These are phyloP conservation scores for Eublepharis macularius DNA, from an alignment of 2,113 vertebrate species.

Conservation along the genomic window DNA sequence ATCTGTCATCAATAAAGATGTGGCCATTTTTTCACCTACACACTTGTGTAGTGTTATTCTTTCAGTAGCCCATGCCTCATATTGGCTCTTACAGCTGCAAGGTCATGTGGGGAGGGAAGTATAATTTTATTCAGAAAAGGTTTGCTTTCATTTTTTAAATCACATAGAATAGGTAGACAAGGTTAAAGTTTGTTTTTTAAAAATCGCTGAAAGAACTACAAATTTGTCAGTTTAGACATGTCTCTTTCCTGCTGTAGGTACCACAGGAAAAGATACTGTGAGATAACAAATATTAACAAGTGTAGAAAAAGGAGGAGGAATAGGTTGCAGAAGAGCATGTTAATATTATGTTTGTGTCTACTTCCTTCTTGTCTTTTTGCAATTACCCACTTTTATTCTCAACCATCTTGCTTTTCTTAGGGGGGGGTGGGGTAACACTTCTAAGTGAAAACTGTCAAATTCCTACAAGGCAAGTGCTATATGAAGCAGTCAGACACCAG, in stretches of 20 bases:
- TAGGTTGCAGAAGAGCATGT: background rate
- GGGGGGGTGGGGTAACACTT: too few species aligned
- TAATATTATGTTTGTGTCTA: slow-evolving; percentile 25
- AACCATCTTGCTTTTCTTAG: slow-evolving; percentile 1
- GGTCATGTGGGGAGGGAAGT: background rate
- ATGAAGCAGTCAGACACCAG: slow-evolving; percentile 43
- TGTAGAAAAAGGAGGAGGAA: background rate
- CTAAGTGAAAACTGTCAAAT: slow-evolving; percentile 48
- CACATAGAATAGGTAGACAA: background rate
- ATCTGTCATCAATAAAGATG: too few species aligned
- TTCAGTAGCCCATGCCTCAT: too few species aligned
- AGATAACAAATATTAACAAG: background rate
- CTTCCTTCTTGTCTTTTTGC: slow-evolving; percentile 10
- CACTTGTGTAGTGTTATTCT: too few species aligned
- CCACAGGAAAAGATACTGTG: background rate
- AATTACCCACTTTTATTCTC: slow-evolving; percentile 28
- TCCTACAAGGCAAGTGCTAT: slow-evolving; percentile 37
- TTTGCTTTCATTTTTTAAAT: background rate
- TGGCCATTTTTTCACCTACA: too few species aligned
- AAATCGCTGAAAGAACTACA: background rate
- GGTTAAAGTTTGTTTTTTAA: background rate
- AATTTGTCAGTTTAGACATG: background rate
- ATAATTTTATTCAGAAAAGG: background rate
- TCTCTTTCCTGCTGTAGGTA: background rate
- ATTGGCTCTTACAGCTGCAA: too few species aligned